Percentiles rank a stretch among this genome's conserved stretches.
Conservation (phyloP, 2,113 vertebrate species). For the Megalops atlanticus region DNA sequence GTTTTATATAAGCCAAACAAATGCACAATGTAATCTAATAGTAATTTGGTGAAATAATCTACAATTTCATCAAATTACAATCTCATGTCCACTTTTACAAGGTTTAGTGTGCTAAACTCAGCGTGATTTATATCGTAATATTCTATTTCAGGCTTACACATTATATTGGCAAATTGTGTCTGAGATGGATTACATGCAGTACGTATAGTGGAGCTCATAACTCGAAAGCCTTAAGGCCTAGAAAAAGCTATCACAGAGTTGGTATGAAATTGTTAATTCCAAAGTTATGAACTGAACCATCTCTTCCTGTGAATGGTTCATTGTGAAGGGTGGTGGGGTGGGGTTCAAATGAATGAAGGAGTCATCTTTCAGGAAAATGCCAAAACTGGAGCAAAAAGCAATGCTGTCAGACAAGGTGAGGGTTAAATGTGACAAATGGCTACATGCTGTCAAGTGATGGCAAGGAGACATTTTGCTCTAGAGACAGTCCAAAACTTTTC, state of each 20-base stretch:
- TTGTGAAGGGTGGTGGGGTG: no score
- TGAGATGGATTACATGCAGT: not conserved
- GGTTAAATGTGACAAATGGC: not conserved
- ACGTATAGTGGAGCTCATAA: not conserved
- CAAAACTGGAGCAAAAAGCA: not conserved
- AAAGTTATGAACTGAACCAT: slow-evolving; percentile 13
- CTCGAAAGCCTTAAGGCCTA: not conserved
- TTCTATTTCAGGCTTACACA: not conserved
- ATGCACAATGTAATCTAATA: not conserved
- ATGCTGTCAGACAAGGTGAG: not conserved
- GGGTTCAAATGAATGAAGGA: not conserved
- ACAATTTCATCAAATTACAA: not conserved
- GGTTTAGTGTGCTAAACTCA: not conserved
- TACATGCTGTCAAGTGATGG: not conserved
- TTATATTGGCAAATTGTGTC: not conserved
- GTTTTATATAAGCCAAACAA: no score
- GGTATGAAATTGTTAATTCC: no score
- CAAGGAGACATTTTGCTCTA: not conserved
- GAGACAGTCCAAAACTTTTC: not conserved
- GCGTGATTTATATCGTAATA: not conserved
- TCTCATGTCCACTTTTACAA: not conserved
- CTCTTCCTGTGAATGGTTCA: not conserved
- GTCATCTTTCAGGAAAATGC: not conserved
- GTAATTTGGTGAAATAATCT: not conserved
- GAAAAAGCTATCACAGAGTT: not conserved